Base-by-base conservation (phyloP, 2,113 vertebrate species). In the Triplophysa dalaica region DNA sequence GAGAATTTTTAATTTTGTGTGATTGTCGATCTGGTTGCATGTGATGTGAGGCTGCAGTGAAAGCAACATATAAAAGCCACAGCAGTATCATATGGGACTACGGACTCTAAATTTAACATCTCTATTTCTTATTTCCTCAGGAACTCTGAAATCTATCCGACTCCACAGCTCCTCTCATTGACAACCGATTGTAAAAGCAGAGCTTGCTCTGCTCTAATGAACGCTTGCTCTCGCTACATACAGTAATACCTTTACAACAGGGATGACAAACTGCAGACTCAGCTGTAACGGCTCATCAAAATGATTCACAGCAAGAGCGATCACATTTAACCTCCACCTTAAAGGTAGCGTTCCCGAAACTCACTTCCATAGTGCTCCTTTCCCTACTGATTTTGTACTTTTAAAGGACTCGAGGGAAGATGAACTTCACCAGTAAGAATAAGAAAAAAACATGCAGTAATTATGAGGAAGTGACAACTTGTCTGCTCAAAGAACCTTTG, bases 251-350 rank as follows among this genome's bases (percentile, higher is more conserved):
- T 88, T 89, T 87, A 90, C 85, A 91, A 89, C 82, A 77, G 82
- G 81, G 87, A 72, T 81, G 88, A 89, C 88, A 90, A 89, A 86
- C 89, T 92, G 92, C 91, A 89, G 89, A 91, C 87, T 92, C 92
- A 91, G 90, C 90, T 88, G 88, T 29, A 26, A 83, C 60, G 78
- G 91, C 86, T 91, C 90, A 90, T 90, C 87, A 89, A 87, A 92
- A 91, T 84, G 89, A 91, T 90, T 91, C 88, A 91, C 88, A 88
- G 61, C 50, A 85, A 82, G 85, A 91, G 89, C 83, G 89, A 92
- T 91, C 88, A 88, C 91, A 91, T 92, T 92, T 91, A 93, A 90
- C 90, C 91, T 85, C 77, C 82, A 89, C 87, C 88, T 89, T 83
- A 89, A 88, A 91, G 87, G 88, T 60, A 83, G 67, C 85, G 82